Percentiles rank a stretch among this genome's conserved stretches.
Evolutionary conservation across 2,888 invertebrate genomes (phyloP).

Genomic region (Cheilosia urbana): DNA sequence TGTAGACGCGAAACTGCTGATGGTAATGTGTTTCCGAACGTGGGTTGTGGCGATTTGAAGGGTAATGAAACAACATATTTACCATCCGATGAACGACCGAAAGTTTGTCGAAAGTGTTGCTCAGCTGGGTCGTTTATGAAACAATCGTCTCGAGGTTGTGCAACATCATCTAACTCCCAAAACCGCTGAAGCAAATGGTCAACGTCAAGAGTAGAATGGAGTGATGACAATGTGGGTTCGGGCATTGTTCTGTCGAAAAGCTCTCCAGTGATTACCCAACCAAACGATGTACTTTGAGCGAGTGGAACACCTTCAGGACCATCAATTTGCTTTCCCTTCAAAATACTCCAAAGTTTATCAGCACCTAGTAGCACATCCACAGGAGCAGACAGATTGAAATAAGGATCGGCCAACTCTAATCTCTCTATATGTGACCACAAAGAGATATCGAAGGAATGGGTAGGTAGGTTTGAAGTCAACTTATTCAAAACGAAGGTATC

Average conservation of each 20-base stretch:
- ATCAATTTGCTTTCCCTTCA: slow-evolving; percentile 13
- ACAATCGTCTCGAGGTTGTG: not conserved
- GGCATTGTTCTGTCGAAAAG: not conserved
- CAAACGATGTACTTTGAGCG: slow-evolving; percentile 15
- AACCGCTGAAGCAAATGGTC: slow-evolving; percentile 1
- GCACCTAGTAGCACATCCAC: slow-evolving; percentile 23
- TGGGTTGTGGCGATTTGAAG: slow-evolving; percentile 13
- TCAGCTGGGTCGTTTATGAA: slow-evolving; percentile 20
- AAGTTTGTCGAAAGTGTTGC: slow-evolving; percentile 23
- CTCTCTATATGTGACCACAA: not conserved
- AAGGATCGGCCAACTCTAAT: slow-evolving; percentile 1
- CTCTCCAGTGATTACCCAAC: slow-evolving; percentile 21
- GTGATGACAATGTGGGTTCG: not conserved
- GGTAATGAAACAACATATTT: no score
- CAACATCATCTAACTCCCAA: slow-evolving; percentile 28
- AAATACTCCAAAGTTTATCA: slow-evolving; percentile 5
- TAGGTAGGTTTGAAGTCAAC: slow-evolving; percentile 8
- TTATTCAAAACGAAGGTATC: slow-evolving; percentile 5
- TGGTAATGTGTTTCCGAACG: slow-evolving; percentile 29
- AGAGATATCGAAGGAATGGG: not conserved
- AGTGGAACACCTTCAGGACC: slow-evolving; percentile 3
- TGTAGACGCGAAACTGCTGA: slow-evolving; percentile 4
- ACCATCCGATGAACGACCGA: no score
- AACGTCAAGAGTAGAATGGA: slow-evolving; percentile 5
- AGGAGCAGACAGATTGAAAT: not conserved